Conservation (phyloP, 2,888 invertebrate genomes). For the Sussaba pulchella region DNA sequence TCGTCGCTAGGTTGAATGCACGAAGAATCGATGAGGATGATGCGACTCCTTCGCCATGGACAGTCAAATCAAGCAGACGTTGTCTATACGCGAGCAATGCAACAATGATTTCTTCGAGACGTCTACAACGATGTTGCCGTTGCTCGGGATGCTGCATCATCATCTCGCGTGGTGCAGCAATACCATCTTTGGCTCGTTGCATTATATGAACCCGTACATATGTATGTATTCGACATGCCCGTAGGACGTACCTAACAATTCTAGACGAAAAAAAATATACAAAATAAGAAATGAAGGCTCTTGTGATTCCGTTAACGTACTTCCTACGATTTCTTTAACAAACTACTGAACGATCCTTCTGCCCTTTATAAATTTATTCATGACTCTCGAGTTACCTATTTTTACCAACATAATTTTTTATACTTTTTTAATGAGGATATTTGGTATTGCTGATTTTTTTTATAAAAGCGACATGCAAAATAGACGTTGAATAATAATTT, state of each 20-base stretch:
- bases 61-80: constrained; percentile 70
- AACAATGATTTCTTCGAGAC: constrained; percentile 63
- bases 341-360: constrained; percentile 9
- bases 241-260: constrained; percentile 26
- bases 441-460: no score
- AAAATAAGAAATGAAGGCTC: background rate
- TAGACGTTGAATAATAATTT: constrained; percentile 5
- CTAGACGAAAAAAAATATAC: constrained; percentile 17
- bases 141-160: constrained; percentile 59
- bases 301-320: constrained; percentile 17
- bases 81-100: constrained; percentile 37
- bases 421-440: no score
- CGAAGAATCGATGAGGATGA: constrained; percentile 34
- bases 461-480: no score
- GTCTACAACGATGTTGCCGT: constrained; percentile 33
- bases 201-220: constrained; percentile 75
- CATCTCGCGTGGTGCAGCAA: constrained; percentile 64
- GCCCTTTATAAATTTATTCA: background rate
- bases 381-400: background rate
- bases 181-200: constrained; percentile 76
- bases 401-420: no score
- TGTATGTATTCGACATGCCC: constrained; percentile 68
- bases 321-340: constrained; percentile 47
- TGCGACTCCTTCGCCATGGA: constrained; percentile 24
- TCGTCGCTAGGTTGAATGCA: constrained; percentile 17